Percentiles rank a stretch among this genome's conserved stretches.
Conservation (phyloP, 2,888 invertebrate genomes). For the Xylophagus ater region DNA sequence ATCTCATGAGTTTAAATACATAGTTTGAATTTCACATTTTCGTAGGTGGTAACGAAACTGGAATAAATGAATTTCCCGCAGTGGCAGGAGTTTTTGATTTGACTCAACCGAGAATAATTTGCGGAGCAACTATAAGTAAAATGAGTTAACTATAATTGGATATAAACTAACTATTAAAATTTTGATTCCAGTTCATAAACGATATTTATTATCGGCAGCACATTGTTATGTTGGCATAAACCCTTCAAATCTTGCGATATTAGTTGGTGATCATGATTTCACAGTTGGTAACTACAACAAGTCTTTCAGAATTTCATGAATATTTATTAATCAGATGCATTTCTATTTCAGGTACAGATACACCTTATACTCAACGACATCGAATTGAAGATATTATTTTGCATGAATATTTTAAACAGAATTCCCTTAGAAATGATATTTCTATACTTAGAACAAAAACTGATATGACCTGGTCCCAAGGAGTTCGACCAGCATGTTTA, state of each 20-base stretch:
- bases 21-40: too few species aligned
- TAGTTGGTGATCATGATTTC: constrained; percentile 47
- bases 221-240: constrained; percentile 39
- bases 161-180: neutral
- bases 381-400: constrained; percentile 29
- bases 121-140: too few species aligned
- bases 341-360: constrained; percentile 10
- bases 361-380: constrained; percentile 38
- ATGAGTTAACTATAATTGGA: too few species aligned
- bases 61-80: too few species aligned
- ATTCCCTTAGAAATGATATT: constrained; percentile 42
- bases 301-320: neutral
- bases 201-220: constrained; percentile 44
- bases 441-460: constrained; percentile 40
- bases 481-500: constrained; percentile 50
- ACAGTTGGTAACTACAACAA: constrained; percentile 28
- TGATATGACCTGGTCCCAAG: constrained; percentile 40
- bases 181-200: constrained; percentile 28
- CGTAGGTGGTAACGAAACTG: too few species aligned
- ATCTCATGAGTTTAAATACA: too few species aligned
- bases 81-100: too few species aligned
- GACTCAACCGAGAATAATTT: too few species aligned
- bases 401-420: constrained; percentile 38
- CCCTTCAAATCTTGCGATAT: constrained; percentile 30
- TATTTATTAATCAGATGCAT: neutral